These are phyloP conservation scores for Drosophila nannoptera DNA, from an alignment of 1,140 invertebrate genomes.

Conservation along the genomic window DNA sequence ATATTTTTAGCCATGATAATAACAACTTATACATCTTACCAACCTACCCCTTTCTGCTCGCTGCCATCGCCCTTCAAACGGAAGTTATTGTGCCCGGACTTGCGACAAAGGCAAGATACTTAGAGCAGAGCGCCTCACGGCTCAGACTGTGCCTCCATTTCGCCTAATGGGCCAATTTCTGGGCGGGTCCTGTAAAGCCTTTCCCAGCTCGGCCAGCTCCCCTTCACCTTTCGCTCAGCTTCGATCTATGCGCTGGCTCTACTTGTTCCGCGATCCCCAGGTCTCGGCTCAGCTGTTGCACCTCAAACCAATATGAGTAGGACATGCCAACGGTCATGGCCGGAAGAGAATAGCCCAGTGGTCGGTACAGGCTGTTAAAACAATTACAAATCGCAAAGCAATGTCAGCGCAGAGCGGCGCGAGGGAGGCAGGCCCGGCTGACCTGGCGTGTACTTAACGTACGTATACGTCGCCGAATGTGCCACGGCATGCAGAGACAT, in stretches of 20 bases:
- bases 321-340: conserved; percentile 7
- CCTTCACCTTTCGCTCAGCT: too few species aligned
- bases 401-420: conserved; percentile 22
- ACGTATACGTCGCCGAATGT: neutral
- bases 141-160: neutral
- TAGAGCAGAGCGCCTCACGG: neutral
- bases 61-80: conserved; percentile 5
- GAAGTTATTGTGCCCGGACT: conserved; percentile 32
- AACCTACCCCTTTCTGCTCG: conserved; percentile 10
- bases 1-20: conserved; percentile 70
- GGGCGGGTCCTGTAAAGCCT: neutral
- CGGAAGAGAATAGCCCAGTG: neutral
- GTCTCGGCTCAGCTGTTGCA: too few species aligned
- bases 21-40: conserved; percentile 66
- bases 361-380: conserved; percentile 59
- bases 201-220: too few species aligned
- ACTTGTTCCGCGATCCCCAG: too few species aligned
- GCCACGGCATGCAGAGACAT: conserved; percentile 14
- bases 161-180: conserved; percentile 9
- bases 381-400: conserved; percentile 70
- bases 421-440: conserved; percentile 15
- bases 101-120: neutral
- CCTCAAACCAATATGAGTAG: too few species aligned
- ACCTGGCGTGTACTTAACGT: conserved; percentile 58
- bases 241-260: too few species aligned